These are phyloP conservation scores for Parthenolecanium corni DNA, from an alignment of 2,888 invertebrate genomes.

Conservation along the genomic window DNA sequence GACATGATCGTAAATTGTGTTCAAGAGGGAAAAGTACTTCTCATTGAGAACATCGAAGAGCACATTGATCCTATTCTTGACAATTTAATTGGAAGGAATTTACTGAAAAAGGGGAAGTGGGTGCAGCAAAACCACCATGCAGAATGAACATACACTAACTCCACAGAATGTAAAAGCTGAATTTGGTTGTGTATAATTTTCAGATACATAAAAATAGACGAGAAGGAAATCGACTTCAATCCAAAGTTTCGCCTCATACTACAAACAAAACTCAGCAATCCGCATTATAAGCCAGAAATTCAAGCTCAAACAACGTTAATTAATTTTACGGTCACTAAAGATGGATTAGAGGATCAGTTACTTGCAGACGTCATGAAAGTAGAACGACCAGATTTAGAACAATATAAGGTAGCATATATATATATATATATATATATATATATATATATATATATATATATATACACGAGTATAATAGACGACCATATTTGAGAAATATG, in stretches of 20 bases:
- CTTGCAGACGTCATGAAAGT: conserved; percentile 86
- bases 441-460: too few species aligned
- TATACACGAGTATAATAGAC: too few species aligned
- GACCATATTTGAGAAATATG: too few species aligned
- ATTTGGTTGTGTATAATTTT: conserved; percentile 3
- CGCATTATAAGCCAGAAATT: conserved; percentile 93
- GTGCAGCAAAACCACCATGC: conserved; percentile 23
- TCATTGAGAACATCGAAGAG: conserved; percentile 85
- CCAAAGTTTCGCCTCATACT: conserved; percentile 68
- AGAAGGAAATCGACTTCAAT: conserved; percentile 82
- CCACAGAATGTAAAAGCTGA: neutral
- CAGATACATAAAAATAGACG: conserved; percentile 68
- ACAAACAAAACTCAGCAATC: conserved; percentile 89
- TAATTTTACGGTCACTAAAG: conserved; percentile 87
- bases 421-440: too few species aligned
- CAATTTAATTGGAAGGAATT: conserved; percentile 71
- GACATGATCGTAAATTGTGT: conserved; percentile 69
- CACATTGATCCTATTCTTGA: conserved; percentile 80
- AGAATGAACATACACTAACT: neutral
- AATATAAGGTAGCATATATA: conserved; percentile 46
- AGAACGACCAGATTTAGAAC: conserved; percentile 82
- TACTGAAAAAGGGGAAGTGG: conserved; percentile 72
- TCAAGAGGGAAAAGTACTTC: conserved; percentile 56
- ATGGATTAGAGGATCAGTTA: conserved; percentile 86
- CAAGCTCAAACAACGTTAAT: conserved; percentile 92